Evolutionary conservation across 2,113 vertebrate species (phyloP).

Genomic region (Cinclus mexicanus): DNA sequence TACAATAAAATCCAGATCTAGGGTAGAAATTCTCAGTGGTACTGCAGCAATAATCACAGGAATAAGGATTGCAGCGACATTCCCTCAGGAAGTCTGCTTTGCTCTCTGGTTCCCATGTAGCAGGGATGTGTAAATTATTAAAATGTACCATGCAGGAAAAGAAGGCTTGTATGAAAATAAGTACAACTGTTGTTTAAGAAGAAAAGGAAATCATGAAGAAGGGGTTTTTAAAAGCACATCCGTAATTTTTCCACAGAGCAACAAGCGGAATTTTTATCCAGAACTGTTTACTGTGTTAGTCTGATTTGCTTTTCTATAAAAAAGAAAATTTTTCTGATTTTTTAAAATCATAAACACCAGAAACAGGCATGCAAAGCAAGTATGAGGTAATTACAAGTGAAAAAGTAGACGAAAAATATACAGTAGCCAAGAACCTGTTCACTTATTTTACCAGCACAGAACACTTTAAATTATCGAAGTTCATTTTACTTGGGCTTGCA

Average conservation of each 20-base stretch:
- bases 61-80: slow-evolving; percentile 26
- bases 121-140: slow-evolving; percentile 49
- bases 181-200: slow-evolving; percentile 40
- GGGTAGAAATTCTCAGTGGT: slow-evolving; percentile 41
- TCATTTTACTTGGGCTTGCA: not conserved
- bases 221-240: slow-evolving; percentile 14
- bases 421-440: not conserved
- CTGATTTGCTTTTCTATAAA: not conserved
- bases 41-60: slow-evolving; percentile 44
- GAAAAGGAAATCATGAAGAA: slow-evolving; percentile 47
- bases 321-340: too few species aligned
- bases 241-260: not conserved
- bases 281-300: not conserved
- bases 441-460: not conserved
- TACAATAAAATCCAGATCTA: slow-evolving; percentile 1
- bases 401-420: not conserved
- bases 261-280: not conserved
- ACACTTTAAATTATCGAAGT: not conserved
- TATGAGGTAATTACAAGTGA: not conserved
- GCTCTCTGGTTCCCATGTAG: slow-evolving; percentile 38
- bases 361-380: not conserved
- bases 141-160: slow-evolving; percentile 10
- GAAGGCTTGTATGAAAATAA: slow-evolving; percentile 38
- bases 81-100: slow-evolving; percentile 53
- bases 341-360: not conserved